These are phyloP conservation scores for Nomada goodeniana DNA, from an alignment of 2,888 invertebrate species.

Conservation along the genomic window DNA sequence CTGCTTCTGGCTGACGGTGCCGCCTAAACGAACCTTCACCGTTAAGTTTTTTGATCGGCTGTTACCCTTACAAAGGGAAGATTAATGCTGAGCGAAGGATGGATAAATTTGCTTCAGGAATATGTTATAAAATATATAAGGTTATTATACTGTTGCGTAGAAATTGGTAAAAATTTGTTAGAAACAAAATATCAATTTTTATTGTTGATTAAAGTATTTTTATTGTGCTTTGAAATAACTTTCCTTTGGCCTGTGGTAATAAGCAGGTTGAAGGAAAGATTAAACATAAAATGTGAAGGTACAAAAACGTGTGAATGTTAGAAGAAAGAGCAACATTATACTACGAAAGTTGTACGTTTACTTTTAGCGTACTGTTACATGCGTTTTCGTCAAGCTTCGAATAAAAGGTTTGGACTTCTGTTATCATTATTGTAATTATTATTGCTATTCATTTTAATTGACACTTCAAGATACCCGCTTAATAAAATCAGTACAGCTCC, in stretches of 20 bases:
- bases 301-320: not conserved
- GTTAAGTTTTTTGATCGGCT: conserved; percentile 18
- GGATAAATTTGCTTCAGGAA: not conserved
- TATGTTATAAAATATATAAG: not conserved
- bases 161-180: not conserved
- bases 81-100: not conserved
- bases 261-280: not conserved
- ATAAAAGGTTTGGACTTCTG: too few species aligned
- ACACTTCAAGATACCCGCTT: too few species aligned
- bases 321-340: not conserved
- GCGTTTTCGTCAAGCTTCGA: too few species aligned
- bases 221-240: not conserved
- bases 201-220: not conserved
- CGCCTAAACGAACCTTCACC: not conserved
- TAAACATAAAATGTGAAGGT: not conserved
- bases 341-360: not conserved
- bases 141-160: not conserved
- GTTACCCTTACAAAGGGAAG: not conserved
- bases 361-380: too few species aligned
- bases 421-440: too few species aligned
- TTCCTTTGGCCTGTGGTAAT: too few species aligned
- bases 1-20: not conserved
- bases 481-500: too few species aligned
- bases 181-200: not conserved
- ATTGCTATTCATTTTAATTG: too few species aligned